Conservation (phyloP, 2,797 vertebrate genomes). For the Amphiprion clarkii region DNA sequence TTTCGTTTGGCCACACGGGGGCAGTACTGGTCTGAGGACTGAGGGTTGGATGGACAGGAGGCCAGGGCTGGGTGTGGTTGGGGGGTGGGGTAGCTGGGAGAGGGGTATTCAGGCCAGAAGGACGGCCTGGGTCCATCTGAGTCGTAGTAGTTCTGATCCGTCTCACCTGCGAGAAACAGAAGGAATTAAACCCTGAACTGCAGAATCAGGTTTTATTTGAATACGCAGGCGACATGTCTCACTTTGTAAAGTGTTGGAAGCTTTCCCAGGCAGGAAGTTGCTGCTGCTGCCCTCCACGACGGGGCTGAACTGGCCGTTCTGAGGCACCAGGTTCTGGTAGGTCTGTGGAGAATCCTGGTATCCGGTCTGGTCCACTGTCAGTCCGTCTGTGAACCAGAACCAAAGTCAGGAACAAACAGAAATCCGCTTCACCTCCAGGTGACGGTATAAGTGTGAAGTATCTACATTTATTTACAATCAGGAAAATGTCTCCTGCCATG, state of each 20-base stretch:
- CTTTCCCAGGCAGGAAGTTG: conserved; percentile 72
- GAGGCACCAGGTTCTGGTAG: conserved; percentile 83
- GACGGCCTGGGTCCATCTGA: conserved; percentile 75
- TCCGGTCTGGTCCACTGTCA: conserved; percentile 71
- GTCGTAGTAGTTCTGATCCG: conserved; percentile 77
- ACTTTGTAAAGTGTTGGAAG: conserved; percentile 58
- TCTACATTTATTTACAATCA: no score
- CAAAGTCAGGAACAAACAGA: not conserved
- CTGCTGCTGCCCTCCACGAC: conserved; percentile 70
- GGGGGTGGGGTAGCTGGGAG: conserved; percentile 66
- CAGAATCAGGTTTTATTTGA: not conserved
- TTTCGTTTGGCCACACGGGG: conserved; percentile 85
- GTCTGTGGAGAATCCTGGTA: conserved; percentile 82
- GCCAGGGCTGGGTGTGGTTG: conserved; percentile 55
- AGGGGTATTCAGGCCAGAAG: conserved; percentile 82
- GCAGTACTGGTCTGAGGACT: conserved; percentile 81
- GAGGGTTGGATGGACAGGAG: conserved; percentile 63
- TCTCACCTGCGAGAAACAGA: conserved; percentile 68
- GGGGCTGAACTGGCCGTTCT: conserved; percentile 76
- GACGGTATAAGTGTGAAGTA: no score
- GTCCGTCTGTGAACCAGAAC: conserved; percentile 59
- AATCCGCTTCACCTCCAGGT: no score
- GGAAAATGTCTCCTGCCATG: no score
- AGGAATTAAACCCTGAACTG: not conserved
- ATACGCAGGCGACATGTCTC: not conserved